Conservation (phyloP, 2,888 invertebrate species). For the Lasiommata megera region DNA sequence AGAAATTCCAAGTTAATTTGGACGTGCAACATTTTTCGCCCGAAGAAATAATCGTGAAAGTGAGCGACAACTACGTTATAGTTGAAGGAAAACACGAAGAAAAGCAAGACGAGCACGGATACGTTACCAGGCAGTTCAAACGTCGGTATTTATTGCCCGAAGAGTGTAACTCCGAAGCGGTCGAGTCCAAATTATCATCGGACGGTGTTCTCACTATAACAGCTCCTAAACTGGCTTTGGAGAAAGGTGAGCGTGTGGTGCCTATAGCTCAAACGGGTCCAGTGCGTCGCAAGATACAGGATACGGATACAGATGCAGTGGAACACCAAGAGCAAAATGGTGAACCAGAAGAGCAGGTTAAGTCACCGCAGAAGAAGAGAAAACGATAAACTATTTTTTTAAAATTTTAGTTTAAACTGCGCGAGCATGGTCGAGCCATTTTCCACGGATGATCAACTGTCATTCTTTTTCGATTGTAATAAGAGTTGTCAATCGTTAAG, state of each 20-base stretch:
- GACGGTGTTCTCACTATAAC: conserved; percentile 88
- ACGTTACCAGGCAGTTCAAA: conserved; percentile 87
- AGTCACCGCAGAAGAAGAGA: conserved; percentile 63
- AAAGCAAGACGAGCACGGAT: conserved; percentile 87
- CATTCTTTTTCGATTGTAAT: no score
- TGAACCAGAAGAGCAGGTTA: conserved; percentile 37
- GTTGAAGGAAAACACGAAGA: conserved; percentile 91
- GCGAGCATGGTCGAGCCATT: no score
- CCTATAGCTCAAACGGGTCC: conserved; percentile 84
- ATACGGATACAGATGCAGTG: not conserved
- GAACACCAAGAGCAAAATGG: conserved; percentile 41
- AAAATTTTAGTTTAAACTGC: not conserved
- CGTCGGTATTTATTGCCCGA: conserved; percentile 88
- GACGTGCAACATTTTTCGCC: conserved; percentile 90
- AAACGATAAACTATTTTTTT: conserved; percentile 43
- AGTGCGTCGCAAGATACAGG: conserved; percentile 60
- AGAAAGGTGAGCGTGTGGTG: conserved; percentile 72
- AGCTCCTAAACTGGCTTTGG: conserved; percentile 71
- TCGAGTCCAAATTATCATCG: conserved; percentile 87
- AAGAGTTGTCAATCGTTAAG: not conserved
- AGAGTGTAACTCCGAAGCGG: conserved; percentile 85
- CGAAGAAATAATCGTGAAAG: conserved; percentile 89
- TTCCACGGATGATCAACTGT: no score
- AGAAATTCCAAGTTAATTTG: conserved; percentile 85
- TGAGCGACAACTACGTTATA: conserved; percentile 84